Evolutionary conservation across 2,113 vertebrate species (phyloP).

Genomic region (Promerops cafer): DNA sequence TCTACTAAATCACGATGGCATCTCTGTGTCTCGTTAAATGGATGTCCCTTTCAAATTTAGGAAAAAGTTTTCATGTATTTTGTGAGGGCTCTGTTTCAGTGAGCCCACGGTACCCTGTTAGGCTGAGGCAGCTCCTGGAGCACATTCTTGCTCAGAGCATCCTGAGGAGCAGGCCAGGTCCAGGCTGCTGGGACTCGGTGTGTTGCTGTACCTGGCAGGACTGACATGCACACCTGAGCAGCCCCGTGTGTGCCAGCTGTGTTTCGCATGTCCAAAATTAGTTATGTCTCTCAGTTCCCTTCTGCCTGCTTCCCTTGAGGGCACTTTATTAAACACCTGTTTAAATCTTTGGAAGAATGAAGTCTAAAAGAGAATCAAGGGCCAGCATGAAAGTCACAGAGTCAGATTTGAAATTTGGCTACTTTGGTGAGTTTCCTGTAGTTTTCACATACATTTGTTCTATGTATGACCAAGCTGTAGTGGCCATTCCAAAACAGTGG

Average conservation of each 20-base stretch:
- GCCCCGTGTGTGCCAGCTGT: fast-evolving
- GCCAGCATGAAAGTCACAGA: not conserved
- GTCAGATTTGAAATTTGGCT: not conserved
- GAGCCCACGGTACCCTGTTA: not conserved
- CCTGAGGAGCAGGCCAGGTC: not conserved
- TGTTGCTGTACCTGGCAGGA: not conserved
- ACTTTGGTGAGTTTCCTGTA: not conserved
- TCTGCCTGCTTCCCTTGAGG: not conserved
- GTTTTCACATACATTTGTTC: not conserved
- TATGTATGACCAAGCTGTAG: not conserved
- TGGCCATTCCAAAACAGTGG: not conserved
- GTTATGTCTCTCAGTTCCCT: not conserved
- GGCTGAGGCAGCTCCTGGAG: not conserved
- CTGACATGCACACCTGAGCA: fast-evolving
- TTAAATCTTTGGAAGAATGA: not conserved
- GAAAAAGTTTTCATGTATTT: not conserved
- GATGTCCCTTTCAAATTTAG: not conserved
- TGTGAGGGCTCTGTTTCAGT: not conserved
- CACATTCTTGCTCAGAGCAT: not conserved
- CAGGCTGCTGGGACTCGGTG: fast-evolving
- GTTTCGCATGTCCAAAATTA: fast-evolving
- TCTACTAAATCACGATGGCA: not conserved
- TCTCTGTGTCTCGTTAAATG: not conserved
- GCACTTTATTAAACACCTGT: not conserved
- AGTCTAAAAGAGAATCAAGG: not conserved